Conservation (phyloP, 92 coral and sea anemone species). For the Porites divaricata region DNA sequence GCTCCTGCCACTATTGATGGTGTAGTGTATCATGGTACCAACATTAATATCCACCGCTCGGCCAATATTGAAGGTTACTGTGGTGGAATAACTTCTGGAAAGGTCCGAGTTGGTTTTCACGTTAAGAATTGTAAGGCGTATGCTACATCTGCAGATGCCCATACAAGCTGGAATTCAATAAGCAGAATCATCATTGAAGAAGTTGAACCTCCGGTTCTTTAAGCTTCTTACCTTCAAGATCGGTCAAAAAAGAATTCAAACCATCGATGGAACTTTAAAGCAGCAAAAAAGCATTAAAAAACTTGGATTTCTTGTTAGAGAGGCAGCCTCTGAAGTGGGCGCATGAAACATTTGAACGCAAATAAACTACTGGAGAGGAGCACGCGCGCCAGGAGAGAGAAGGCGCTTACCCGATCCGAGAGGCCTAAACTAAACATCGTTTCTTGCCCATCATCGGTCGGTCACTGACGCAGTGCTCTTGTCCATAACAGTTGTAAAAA, state of each 20-base stretch:
- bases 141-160: not conserved
- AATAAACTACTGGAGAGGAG: too few species aligned
- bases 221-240: not conserved
- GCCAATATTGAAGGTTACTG: constrained; percentile 7
- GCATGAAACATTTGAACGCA: too few species aligned
- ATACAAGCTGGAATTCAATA: constrained; percentile 8
- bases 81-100: not conserved
- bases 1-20: constrained; percentile 1
- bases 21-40: not conserved
- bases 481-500: too few species aligned
- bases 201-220: constrained; percentile 3
- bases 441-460: too few species aligned
- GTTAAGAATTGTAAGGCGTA: not conserved
- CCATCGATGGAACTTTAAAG: too few species aligned
- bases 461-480: too few species aligned
- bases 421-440: too few species aligned
- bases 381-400: too few species aligned
- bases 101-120: constrained; percentile 1
- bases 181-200: constrained; percentile 4
- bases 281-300: too few species aligned
- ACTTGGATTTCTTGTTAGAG: too few species aligned
- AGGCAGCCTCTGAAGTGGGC: too few species aligned
- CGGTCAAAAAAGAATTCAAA: not conserved
- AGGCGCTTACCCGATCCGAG: too few species aligned
- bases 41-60: not conserved